These are phyloP conservation scores for Ischnus inquisitorius DNA, from an alignment of 2,888 invertebrate species.

Conservation along the genomic window DNA sequence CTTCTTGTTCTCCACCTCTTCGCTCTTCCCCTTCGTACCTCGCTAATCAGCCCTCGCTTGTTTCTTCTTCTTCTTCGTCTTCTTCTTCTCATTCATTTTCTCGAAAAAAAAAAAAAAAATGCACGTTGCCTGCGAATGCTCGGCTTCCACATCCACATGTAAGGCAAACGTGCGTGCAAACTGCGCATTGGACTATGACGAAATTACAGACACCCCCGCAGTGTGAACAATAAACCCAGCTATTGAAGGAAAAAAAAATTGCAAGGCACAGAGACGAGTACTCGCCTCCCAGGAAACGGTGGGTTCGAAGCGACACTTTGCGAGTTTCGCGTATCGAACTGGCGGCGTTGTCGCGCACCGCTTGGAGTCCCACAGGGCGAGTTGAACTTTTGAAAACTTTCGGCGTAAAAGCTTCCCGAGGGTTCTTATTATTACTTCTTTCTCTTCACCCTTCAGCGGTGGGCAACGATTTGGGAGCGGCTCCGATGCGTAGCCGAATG, in stretches of 20 bases:
- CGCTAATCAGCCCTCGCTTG: slow-evolving; percentile 31
- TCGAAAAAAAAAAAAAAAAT: slow-evolving; percentile 6
- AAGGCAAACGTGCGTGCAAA: background rate
- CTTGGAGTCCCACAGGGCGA: slow-evolving; percentile 25
- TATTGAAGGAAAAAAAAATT: slow-evolving; percentile 3
- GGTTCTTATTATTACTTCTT: background rate
- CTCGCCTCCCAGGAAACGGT: background rate
- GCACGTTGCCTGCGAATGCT: slow-evolving; percentile 25
- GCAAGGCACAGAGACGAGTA: background rate
- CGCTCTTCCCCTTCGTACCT: background rate
- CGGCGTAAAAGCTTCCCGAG: background rate
- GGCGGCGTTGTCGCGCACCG: background rate
- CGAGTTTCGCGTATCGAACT: slow-evolving; percentile 21
- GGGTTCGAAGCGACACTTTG: background rate
- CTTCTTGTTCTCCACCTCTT: slow-evolving; percentile 2
- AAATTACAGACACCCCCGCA: background rate
- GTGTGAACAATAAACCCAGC: background rate
- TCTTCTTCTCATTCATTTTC: slow-evolving; percentile 12
- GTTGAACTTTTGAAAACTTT: slow-evolving; percentile 34
- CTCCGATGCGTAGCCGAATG: background rate
- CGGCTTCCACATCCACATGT: slow-evolving; percentile 6
- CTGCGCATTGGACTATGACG: background rate
- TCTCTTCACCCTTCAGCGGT: background rate
- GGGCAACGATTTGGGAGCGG: slow-evolving; percentile 4
- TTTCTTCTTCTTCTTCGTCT: slow-evolving; percentile 22